Evolutionary conservation across 2,888 invertebrate species (phyloP), one percentile per base, ranked within the genome.

Genomic region (Tenthredo livida): DNA sequence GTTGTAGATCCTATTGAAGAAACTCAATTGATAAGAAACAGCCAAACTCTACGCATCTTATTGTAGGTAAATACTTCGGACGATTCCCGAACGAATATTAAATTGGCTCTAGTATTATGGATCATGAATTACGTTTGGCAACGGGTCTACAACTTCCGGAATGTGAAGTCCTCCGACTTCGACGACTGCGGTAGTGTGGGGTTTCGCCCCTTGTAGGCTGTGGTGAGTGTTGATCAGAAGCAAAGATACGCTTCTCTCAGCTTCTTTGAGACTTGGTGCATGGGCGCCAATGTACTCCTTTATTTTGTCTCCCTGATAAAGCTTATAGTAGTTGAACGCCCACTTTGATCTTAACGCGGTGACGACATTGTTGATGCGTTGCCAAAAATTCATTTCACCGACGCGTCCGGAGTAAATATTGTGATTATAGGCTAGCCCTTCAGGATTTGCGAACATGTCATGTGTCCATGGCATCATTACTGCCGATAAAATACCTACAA

Each of bases 161-260:
- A 95, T 93, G 86, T 95, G 95, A 84, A 5, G 90, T 54, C 95
- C 95, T 15, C 94, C 95, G 10, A 95, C 94, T 78, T 95, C 94
- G n/a, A 95, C 90, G 87, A 94, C 90, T 1, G 92, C 93, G 0
- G 94, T 91, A 1, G 94, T 91, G 1, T 89, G 90, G 2, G 95
- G 94, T 54, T 93, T 95, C 94, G 85, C 94, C 93, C 93, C 93
- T 47, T 94, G 93, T 47, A 95, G 87, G 2, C 93, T 93, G 50
- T 93, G 92, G 90, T 95, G 94, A 94, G 88, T 1, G 90, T 95
- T 95, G 0, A 94, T 87, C 61, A 95, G 88, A 47, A 95, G 91
- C 12, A 95, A 88, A 2, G 94, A 94, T 15, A 94, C 90, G 83
- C 93, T 93, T 54, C 91, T 93, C 86, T 94, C 94, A 87, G 94